phyloP scores from a whole-genome alignment of 2,113 vertebrate genomes.

The Ciconia maguari region DNA sequence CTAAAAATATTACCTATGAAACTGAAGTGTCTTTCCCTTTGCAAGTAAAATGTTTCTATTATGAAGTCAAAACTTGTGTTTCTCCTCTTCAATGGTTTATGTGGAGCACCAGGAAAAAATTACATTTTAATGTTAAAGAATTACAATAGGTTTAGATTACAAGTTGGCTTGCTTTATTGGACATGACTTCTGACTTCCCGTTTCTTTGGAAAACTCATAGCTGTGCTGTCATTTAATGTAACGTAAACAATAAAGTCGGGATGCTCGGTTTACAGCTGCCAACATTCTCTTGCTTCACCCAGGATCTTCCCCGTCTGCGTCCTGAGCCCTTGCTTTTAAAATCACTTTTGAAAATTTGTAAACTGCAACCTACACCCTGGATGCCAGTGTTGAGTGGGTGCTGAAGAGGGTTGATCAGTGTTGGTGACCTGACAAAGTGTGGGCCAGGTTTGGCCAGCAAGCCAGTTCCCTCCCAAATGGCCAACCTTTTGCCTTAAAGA shows the following conservation, averaged over 20 bases:
- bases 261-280: neutral
- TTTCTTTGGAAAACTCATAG: neutral
- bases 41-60: neutral
- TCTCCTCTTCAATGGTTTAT: neutral
- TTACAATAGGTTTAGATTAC: neutral
- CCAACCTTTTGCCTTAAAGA: neutral
- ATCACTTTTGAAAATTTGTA: neutral
- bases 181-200: neutral
- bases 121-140: neutral
- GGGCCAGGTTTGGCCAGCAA: neutral
- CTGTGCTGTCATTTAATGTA: neutral
- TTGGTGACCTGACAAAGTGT: neutral
- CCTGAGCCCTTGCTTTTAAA: neutral
- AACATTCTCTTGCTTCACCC: neutral
- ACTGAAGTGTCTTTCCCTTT: neutral
- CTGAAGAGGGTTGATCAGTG: neutral
- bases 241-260: fast-evolving
- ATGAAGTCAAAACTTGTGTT: neutral
- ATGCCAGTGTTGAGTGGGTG: neutral
- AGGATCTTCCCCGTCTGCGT: fast-evolving
- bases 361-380: fast-evolving
- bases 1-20: neutral
- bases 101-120: neutral
- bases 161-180: neutral
- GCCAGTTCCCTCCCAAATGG: neutral